Evolutionary conservation across 2,797 vertebrate genomes (phyloP).

Genomic region (Epinephelus malabaricus): DNA sequence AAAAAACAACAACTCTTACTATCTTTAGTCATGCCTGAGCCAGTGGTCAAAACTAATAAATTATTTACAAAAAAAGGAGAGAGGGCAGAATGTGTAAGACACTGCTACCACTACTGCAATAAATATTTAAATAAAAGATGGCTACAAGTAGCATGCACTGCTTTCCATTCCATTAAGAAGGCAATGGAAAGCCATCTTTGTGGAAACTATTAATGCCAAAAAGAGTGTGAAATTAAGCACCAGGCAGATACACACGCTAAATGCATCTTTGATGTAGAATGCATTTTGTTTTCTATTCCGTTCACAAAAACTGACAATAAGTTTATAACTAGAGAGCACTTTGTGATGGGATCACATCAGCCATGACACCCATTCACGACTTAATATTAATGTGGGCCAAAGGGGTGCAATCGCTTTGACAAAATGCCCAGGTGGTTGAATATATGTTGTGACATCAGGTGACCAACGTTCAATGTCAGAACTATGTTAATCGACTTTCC

Average conservation of each 20-base stretch:
- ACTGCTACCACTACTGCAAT: background rate
- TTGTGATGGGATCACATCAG: no score
- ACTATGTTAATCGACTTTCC: no score
- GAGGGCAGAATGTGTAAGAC: background rate
- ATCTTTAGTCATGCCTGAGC: background rate
- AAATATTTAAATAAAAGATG: background rate
- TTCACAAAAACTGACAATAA: background rate
- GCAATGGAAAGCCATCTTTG: background rate
- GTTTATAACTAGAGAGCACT: no score
- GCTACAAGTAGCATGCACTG: background rate
- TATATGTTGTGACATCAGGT: no score
- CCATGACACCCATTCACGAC: no score
- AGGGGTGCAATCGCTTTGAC: no score
- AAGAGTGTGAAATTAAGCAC: constrained; percentile 20
- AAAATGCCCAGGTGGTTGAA: no score
- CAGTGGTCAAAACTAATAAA: background rate
- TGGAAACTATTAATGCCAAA: constrained; percentile 28
- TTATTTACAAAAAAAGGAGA: background rate
- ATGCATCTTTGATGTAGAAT: background rate
- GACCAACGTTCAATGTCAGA: no score
- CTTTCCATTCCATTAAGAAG: constrained; percentile 16
- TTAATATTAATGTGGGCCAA: no score
- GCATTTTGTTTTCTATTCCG: background rate
- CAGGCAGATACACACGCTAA: no score
- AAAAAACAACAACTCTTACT: background rate